phyloP scores from a whole-genome alignment of 1,140 invertebrate genomes.

The Schlechtendalia chinensis region DNA sequence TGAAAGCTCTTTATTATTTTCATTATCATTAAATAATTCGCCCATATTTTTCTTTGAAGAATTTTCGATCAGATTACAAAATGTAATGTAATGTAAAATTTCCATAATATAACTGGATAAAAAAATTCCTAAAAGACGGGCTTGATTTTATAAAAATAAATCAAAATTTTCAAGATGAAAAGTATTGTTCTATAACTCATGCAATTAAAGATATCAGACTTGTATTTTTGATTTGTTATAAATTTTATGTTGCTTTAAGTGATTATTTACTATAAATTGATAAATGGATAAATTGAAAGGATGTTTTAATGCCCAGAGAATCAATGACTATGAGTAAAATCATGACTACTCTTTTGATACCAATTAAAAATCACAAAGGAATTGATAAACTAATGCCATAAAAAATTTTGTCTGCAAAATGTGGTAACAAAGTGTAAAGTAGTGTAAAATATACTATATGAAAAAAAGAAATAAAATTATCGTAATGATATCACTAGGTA shows the following conservation, averaged over 20 bases:
- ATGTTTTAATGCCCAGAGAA: conserved; percentile 50
- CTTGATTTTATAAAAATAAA: no score
- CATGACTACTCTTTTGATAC: conserved; percentile 29
- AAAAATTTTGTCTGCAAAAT: conserved; percentile 7
- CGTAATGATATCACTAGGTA: no score
- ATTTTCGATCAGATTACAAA: no score
- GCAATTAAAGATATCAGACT: conserved; percentile 59
- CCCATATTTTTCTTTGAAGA: no score
- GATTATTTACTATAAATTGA: conserved; percentile 48
- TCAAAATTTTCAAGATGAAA: conserved; percentile 56
- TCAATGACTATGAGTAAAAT: conserved; percentile 40
- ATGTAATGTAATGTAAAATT: no score
- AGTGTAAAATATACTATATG: conserved; percentile 13
- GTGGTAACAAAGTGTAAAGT: background rate
- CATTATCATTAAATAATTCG: no score
- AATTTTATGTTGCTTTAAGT: conserved; percentile 59
- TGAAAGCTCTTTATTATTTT: no score
- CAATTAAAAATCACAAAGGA: conserved; percentile 14
- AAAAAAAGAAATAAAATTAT: conserved; percentile 32
- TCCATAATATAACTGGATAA: no score
- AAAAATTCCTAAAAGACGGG: no score
- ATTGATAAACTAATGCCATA: conserved; percentile 6
- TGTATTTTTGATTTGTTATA: conserved; percentile 61
- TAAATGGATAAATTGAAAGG: conserved; percentile 43
- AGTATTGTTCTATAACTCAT: conserved; percentile 58